phyloP scores from a whole-genome alignment of 2,113 vertebrate genomes.

The Cyprichromis sp. region DNA sequence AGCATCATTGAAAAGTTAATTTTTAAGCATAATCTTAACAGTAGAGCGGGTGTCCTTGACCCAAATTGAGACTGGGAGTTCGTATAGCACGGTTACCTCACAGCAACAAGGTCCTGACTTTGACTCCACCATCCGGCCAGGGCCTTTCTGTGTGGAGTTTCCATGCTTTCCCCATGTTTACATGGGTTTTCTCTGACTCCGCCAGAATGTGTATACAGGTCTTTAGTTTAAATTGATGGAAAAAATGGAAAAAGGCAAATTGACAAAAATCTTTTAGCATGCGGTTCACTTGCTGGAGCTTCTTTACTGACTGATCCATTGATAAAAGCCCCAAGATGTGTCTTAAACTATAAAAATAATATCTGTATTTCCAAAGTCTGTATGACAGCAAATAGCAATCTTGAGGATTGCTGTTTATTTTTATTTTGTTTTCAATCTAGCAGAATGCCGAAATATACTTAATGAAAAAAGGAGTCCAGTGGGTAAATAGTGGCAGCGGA shows the following conservation, averaged over 20 bases:
- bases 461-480: neutral
- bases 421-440: neutral
- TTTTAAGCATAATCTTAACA: neutral
- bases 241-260: neutral
- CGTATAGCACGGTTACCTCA: neutral
- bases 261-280: neutral
- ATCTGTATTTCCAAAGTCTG: neutral
- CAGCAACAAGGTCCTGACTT: neutral
- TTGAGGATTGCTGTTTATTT: neutral
- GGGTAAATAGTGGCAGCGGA: neutral
- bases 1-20: neutral
- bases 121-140: neutral
- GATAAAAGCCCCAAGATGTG: neutral
- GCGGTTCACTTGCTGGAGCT: neutral
- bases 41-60: neutral
- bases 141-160: neutral
- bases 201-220: neutral
- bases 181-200: neutral
- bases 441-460: neutral
- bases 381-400: neutral
- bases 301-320: neutral
- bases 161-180: neutral
- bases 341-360: neutral
- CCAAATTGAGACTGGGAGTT: neutral
- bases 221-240: neutral